Percentiles rank a stretch among this genome's conserved stretches.
These are phyloP conservation scores for Lepus europaeus DNA, from an alignment of 2,113 vertebrate species.

Conservation along the genomic window DNA sequence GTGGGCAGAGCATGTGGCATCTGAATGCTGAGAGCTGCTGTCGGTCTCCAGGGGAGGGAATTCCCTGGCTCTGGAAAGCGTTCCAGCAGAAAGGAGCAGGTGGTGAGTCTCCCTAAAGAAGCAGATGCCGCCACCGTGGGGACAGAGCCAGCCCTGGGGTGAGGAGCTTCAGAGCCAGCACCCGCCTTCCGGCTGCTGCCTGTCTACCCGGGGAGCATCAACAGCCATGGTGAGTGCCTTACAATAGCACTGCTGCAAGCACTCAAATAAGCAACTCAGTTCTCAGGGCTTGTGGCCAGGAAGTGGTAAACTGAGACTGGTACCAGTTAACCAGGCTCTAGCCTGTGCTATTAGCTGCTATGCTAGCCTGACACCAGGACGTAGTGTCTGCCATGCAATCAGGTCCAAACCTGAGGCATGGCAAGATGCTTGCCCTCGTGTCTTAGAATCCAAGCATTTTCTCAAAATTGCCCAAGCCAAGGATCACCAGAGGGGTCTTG, in stretches of 20 bases:
- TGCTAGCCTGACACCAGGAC: background rate
- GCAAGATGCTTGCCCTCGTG: background rate
- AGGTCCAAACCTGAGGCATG: constrained; percentile 2
- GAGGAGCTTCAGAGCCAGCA: constrained; percentile 52
- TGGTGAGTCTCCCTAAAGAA: constrained; percentile 71
- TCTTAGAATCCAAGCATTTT: constrained; percentile 38
- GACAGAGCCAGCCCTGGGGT: constrained; percentile 65
- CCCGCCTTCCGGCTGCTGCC: constrained; percentile 60
- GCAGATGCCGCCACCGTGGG: constrained; percentile 62
- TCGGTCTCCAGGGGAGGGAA: constrained; percentile 70
- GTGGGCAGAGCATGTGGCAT: constrained; percentile 60
- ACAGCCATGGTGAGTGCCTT: constrained; percentile 52
- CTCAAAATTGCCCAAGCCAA: background rate
- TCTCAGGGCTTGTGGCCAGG: background rate
- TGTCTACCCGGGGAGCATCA: constrained; percentile 49
- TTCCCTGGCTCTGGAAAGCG: constrained; percentile 78
- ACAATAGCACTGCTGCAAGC: constrained; percentile 52
- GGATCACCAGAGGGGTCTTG: background rate
- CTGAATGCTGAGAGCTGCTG: constrained; percentile 45
- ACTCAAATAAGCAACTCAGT: constrained; percentile 62
- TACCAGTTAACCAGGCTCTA: constrained; percentile 38
- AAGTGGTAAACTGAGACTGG: constrained; percentile 51
- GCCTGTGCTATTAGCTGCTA: constrained; percentile 2
- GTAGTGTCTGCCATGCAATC: background rate
- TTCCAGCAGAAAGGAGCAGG: constrained; percentile 75